Conservation (phyloP, 2,797 vertebrate species). For the Chaetophractus vellerosus region DNA sequence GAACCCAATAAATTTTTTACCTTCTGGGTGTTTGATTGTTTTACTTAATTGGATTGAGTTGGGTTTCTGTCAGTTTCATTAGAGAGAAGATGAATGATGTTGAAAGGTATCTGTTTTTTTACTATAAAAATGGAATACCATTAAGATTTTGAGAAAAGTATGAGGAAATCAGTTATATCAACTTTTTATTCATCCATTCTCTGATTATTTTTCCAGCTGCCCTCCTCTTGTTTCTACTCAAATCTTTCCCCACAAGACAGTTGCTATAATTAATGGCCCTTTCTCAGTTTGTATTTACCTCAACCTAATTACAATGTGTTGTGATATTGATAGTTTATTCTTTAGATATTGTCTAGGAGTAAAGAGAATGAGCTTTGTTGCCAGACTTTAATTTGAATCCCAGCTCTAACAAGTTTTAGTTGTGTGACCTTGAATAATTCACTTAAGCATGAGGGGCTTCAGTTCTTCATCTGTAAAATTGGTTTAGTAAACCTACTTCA, state of each 20-base stretch:
- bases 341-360: neutral
- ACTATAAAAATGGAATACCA: conserved; percentile 5
- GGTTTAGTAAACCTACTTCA: neutral
- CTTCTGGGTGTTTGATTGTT: conserved; percentile 10
- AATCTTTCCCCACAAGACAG: neutral
- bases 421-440: neutral
- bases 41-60: neutral
- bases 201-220: neutral
- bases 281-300: conserved; percentile 14
- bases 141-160: neutral
- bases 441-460: neutral
- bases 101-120: conserved; percentile 47
- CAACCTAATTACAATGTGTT: neutral
- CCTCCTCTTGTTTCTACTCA: neutral
- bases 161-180: neutral
- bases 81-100: neutral
- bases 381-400: neutral
- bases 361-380: neutral
- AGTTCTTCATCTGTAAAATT: neutral
- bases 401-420: neutral
- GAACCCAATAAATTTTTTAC: neutral
- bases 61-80: neutral
- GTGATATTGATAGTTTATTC: neutral
- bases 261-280: neutral
- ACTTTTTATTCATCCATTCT: neutral